phyloP scores from a whole-genome alignment of 2,888 invertebrate species.

The Chromoteleia sp. region DNA sequence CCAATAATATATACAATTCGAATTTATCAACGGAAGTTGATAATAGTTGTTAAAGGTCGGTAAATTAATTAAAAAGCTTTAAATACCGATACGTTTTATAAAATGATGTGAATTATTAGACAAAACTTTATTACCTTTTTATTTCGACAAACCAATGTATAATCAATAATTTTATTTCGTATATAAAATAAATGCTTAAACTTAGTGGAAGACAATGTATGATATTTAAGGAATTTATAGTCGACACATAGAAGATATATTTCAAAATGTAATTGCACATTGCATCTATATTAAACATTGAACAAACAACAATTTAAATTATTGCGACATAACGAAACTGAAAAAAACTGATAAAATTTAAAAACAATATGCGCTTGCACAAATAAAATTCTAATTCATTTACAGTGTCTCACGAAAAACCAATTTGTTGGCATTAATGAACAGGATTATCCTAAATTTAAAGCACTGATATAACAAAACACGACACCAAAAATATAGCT shows the following conservation, averaged over 20 bases:
- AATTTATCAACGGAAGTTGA: not conserved
- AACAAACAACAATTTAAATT: no score
- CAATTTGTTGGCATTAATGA: no score
- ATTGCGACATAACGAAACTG: no score
- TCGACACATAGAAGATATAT: constrained; percentile 27
- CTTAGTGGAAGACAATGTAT: constrained; percentile 60
- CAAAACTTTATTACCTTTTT: constrained; percentile 36
- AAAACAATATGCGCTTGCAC: no score
- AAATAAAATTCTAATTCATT: no score
- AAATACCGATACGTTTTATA: constrained; percentile 11
- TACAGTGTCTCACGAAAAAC: no score
- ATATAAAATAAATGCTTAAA: constrained; percentile 62
- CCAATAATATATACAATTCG: not conserved
- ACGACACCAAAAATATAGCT: not conserved
- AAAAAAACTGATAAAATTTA: no score
- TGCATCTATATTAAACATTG: not conserved
- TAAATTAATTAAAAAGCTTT: constrained; percentile 16
- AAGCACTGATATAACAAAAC: no score
- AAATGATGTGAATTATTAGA: constrained; percentile 14
- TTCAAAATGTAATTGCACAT: constrained; percentile 14
- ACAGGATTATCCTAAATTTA: no score
- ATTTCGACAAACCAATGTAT: constrained; percentile 8
- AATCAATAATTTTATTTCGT: constrained; percentile 47
- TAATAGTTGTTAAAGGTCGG: not conserved
- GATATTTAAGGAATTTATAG: constrained; percentile 46